Evolutionary conservation across 2,113 vertebrate genomes (phyloP).

Genomic region (Hippopotamus amphibius): DNA sequence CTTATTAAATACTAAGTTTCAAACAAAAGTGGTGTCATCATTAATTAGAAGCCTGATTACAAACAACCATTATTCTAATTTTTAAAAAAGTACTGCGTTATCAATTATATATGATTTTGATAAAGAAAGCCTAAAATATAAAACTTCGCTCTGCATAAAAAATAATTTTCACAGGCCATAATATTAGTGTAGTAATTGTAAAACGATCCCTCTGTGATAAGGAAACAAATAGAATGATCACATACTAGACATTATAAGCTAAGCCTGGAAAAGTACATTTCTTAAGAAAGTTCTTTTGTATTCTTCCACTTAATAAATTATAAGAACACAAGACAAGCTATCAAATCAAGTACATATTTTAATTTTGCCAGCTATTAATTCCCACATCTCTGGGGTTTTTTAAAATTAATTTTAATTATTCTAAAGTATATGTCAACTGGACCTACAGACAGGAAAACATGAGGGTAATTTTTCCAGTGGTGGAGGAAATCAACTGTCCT

Average conservation of each 20-base stretch:
- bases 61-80: slow-evolving; percentile 18
- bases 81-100: neutral
- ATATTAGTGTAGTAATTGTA: neutral
- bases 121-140: slow-evolving; percentile 37
- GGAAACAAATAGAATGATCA: slow-evolving; percentile 14
- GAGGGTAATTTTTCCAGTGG: neutral
- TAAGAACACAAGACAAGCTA: slow-evolving; percentile 21
- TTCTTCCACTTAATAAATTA: slow-evolving; percentile 13
- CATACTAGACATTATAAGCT: slow-evolving; percentile 12
- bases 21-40: neutral
- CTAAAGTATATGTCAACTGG: neutral
- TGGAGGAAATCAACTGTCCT: neutral
- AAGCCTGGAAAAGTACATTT: neutral
- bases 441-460: neutral
- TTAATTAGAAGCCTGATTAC: slow-evolving; percentile 26
- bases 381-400: neutral
- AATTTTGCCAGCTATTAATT: neutral
- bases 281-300: slow-evolving; percentile 20
- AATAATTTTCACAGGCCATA: neutral
- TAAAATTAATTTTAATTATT: neutral
- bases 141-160: neutral
- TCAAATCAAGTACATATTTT: neutral
- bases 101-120: neutral
- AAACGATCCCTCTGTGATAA: neutral
- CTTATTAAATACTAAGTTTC: slow-evolving; percentile 1